These are phyloP conservation scores for Agriopis aurantiaria DNA, from an alignment of 2,888 invertebrate species.

Conservation along the genomic window DNA sequence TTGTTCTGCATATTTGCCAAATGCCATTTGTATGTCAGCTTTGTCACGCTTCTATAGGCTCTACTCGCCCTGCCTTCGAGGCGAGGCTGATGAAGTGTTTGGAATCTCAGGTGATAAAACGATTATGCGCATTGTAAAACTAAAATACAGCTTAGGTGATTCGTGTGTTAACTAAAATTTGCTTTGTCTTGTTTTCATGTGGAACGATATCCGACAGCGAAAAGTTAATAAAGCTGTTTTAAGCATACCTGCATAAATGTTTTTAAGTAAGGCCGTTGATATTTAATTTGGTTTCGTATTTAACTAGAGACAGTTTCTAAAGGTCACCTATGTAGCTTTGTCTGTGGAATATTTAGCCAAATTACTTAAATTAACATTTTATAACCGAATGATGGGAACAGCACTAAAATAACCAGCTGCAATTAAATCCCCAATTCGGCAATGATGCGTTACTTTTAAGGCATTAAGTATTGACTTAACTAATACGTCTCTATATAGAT, in stretches of 20 bases:
- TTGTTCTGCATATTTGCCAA: conserved; percentile 69
- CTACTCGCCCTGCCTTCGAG: conserved; percentile 10
- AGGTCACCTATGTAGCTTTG: background rate
- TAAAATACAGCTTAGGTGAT: background rate
- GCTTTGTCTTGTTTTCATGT: no score
- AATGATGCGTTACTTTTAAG: background rate
- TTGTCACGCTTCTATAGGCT: conserved; percentile 58
- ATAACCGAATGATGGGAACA: background rate
- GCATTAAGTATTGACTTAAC: background rate
- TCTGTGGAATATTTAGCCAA: background rate
- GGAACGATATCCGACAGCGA: no score
- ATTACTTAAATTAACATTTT: background rate
- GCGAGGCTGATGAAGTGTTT: conserved; percentile 5
- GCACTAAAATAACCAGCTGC: background rate
- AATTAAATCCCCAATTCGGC: conserved; percentile 1
- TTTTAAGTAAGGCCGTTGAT: background rate
- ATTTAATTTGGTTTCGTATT: no score
- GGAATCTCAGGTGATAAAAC: conserved; percentile 11
- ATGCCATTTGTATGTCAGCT: conserved; percentile 72
- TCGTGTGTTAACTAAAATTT: background rate
- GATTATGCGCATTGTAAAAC: conserved; percentile 8
- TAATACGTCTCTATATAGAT: background rate
- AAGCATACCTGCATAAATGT: no score
- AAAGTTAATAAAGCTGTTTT: no score
- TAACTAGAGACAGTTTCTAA: background rate